Evolutionary conservation across 2,888 invertebrate genomes (phyloP), one percentile per base, ranked within the genome.

Genomic region (Marasmarcha lunaedactyla): DNA sequence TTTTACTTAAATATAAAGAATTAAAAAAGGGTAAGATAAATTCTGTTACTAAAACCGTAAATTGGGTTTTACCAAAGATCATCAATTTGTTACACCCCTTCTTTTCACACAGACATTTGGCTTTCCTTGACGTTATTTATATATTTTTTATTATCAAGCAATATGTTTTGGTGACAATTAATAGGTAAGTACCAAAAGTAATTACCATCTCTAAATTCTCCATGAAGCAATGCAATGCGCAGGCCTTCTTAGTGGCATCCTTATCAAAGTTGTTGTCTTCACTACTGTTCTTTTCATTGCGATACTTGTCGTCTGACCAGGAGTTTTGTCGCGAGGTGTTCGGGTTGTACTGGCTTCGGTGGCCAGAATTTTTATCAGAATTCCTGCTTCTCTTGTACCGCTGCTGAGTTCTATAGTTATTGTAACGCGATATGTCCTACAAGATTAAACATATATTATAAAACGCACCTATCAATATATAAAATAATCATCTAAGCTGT

Each of bases 181-280:
- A n/a, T n/a, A n/a, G 7, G 20, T 20, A 20, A 20, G 20, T 20
- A 7, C 7, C n/a, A n/a, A 20, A 20, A 20, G 7, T 20, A 20
- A 20, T 64, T 69, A 90, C 91, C 88, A 90, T 85, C 54, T 89
- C 87, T 46, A 91, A 61, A 59, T 89, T 86, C 42, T 88, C 86
- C 57, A 91, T 85, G 55, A 92, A 88, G 55, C 92, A 92, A 45
- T 91, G 89, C 14, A 89, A 63, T 1, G 88, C 79, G 52, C 91
- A 91, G 42, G 74, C 69, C 42, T 71, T 77, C 3, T 55, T 5
- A 7, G 4, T 11, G 61, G 2, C 63, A 57, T 7, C 44, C 47
- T 2, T 59, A 1, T 65, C 59, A 3, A 42, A 47, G 9, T 63
- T 63, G 36, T 54, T 63, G 11, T 60, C 71, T 4, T 62, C 61